Evolutionary conservation across 2,888 invertebrate genomes (phyloP).

Genomic region (Callosobruchus maculatus): DNA sequence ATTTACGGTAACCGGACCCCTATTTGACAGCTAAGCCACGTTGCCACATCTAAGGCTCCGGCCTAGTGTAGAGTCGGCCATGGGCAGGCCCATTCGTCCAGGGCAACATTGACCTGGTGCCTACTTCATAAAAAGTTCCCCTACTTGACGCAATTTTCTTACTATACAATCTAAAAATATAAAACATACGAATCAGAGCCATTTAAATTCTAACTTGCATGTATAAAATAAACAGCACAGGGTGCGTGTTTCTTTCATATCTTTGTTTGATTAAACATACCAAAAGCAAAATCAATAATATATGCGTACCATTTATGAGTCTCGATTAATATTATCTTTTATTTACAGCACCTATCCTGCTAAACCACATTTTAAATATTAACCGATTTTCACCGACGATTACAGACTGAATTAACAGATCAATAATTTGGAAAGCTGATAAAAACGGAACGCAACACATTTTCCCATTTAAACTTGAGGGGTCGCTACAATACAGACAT

Average conservation of each 20-base stretch:
- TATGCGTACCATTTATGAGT: constrained; percentile 26
- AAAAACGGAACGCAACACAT: neutral
- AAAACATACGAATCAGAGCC: neutral
- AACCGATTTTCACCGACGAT: constrained; percentile 36
- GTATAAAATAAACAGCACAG: neutral
- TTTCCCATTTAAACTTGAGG: neutral
- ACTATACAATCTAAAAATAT: too few relatives aligned
- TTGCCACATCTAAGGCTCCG: too few relatives aligned
- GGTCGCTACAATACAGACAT: neutral
- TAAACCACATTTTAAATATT: constrained; percentile 33
- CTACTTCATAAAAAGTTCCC: too few relatives aligned
- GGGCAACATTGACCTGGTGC: too few relatives aligned
- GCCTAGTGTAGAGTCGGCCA: too few relatives aligned
- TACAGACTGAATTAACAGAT: constrained; percentile 41
- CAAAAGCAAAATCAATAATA: constrained; percentile 28
- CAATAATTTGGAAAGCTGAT: constrained; percentile 24
- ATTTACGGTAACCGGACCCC: too few relatives aligned
- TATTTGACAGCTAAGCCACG: too few relatives aligned
- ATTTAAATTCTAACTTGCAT: neutral
- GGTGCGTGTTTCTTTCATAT: constrained; percentile 25
- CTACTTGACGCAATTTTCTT: too few relatives aligned
- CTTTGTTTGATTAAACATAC: constrained; percentile 21
- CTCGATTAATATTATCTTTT: constrained; percentile 32
- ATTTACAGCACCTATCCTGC: constrained; percentile 29
- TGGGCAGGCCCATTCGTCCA: too few relatives aligned